Evolutionary conservation across 1,140 invertebrate genomes (phyloP), one percentile per base, ranked within the genome.

Genomic region (Drosophila bocqueti): DNA sequence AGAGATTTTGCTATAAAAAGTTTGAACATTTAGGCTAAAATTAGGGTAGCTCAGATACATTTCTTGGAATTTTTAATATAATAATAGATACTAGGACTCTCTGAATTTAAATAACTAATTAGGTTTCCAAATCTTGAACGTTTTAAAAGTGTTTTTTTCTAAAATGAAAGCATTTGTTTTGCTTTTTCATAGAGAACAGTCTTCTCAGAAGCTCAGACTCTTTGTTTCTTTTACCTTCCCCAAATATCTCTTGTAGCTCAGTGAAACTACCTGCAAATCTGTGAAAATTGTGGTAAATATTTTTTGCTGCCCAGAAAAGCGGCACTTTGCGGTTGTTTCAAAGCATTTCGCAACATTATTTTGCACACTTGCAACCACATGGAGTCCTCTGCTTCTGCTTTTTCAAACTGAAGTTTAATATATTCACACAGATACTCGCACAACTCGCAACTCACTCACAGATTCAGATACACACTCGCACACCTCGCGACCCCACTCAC

Each of bases 311-410:
- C 38, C 38, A n/a, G 34, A 42, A 43, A 73, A 40, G 65, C 47
- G 52, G 43, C 54, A 42, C 45, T 42, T 38, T 71, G 66, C 10
- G 68, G 67, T 73, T 65, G 63, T 60, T 58, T 76, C 76, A 66
- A 79, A 67, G 65, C 65, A 76, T 83, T 83, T 83, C 72, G 77
- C 73, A 81, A 84, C 68, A 57, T 40, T 40, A 57, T 57, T 77
- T 81, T 75, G 66, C 66, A 65, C 65, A 77, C 50, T 72, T 68
- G 62, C 79, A 60, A 63, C 68, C 38, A 38, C 54, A 40, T 40
- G 9, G 15, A 46, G 60, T 83, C 67, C 64, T 74, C 63, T 79
- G 76, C 67, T 71, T 55, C 49, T 18, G 49, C 49, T 11, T 50
- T 31, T 65, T 64, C 62, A 46, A 60, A 49, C 21, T 54, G 45